Evolutionary conservation across 2,888 invertebrate genomes (phyloP).

Genomic region (Coremacera marginata): DNA sequence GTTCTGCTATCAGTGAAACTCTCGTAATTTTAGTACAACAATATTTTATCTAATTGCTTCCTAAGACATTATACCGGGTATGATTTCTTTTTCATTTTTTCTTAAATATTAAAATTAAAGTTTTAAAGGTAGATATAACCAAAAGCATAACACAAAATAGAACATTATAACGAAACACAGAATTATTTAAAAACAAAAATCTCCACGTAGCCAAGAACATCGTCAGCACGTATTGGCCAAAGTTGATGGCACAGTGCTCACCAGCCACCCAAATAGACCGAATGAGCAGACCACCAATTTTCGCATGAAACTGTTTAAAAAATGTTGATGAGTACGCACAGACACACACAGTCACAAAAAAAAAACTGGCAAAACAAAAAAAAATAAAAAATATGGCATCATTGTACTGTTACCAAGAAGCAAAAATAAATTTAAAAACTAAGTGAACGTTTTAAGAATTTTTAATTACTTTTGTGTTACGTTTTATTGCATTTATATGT

Average conservation of each 20-base stretch:
- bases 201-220: slow-evolving; percentile 39
- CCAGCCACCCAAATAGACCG: not conserved
- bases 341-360: not conserved
- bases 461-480: slow-evolving; percentile 42
- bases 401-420: not conserved
- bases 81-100: too few relatives aligned
- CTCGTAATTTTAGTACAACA: too few relatives aligned
- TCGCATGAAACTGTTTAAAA: not conserved
- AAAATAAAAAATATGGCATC: not conserved
- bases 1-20: too few relatives aligned
- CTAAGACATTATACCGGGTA: too few relatives aligned
- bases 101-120: too few relatives aligned
- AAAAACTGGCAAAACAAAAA: not conserved
- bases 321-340: slow-evolving; percentile 13
- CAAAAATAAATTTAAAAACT: slow-evolving; percentile 5
- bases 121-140: too few relatives aligned
- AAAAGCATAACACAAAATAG: not conserved
- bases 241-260: not conserved
- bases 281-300: not conserved
- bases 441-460: slow-evolving; percentile 39
- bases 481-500: slow-evolving; percentile 8
- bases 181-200: slow-evolving; percentile 43
- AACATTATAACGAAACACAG: slow-evolving; percentile 20
- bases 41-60: too few relatives aligned
- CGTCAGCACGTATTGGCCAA: slow-evolving; percentile 35